Conservation (phyloP, 1,140 invertebrate genomes). For the Cherax destructor region DNA sequence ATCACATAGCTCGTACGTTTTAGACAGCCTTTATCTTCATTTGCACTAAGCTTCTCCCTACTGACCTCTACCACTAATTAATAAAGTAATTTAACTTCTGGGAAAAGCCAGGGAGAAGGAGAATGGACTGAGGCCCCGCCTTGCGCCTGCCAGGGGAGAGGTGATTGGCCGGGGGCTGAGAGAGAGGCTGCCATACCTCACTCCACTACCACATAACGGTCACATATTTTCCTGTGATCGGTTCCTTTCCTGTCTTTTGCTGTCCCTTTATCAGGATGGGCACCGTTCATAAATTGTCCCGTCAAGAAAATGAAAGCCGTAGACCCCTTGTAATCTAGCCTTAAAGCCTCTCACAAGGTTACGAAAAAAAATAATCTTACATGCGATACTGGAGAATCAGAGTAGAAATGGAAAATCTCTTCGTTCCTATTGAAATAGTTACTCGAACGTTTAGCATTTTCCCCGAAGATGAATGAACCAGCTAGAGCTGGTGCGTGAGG, state of each 20-base stretch:
- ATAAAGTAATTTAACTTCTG: slow-evolving; percentile 65
- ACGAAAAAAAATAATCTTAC: background rate
- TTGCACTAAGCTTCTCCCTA: slow-evolving; percentile 29
- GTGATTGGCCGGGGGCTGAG: slow-evolving; percentile 29
- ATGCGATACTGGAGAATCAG: background rate
- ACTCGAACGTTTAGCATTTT: background rate
- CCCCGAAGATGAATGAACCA: background rate
- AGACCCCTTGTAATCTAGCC: background rate
- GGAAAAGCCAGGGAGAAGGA: slow-evolving; percentile 32
- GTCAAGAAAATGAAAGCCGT: background rate
- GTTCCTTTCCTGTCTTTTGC: slow-evolving; percentile 42
- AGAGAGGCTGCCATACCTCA: slow-evolving; percentile 21
- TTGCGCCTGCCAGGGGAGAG: background rate
- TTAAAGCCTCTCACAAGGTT: background rate
- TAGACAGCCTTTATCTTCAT: slow-evolving; percentile 26
- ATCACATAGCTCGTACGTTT: slow-evolving; percentile 3
- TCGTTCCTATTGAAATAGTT: background rate
- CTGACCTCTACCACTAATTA: slow-evolving; percentile 53
- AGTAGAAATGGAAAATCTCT: background rate
- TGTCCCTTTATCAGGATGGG: slow-evolving; percentile 50
- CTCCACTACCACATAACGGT: slow-evolving; percentile 58
- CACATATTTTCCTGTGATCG: slow-evolving; percentile 62
- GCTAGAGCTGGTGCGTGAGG: background rate
- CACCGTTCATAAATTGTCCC: slow-evolving; percentile 52
- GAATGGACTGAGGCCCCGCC: slow-evolving; percentile 46